These are phyloP conservation scores for Centropus unirufus DNA, from an alignment of 2,113 vertebrate species.

Conservation along the genomic window DNA sequence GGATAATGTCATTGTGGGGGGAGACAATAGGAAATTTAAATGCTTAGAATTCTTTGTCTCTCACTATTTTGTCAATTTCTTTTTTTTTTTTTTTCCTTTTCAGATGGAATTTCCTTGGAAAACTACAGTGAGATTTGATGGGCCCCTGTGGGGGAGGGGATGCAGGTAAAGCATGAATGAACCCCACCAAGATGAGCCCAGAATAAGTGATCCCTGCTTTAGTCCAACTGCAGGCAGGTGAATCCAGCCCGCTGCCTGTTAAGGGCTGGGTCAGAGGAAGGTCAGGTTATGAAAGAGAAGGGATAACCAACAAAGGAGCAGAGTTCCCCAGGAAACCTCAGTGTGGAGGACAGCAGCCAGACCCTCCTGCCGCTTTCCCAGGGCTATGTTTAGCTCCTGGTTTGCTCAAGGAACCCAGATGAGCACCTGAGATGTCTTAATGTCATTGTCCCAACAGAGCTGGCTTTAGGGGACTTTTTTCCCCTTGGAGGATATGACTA, in stretches of 20 bases:
- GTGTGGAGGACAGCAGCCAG: not conserved
- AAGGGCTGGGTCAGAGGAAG: not conserved
- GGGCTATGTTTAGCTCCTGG: slow-evolving; percentile 15
- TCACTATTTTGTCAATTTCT: not conserved
- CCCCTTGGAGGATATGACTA: slow-evolving; percentile 33
- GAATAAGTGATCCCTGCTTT: not conserved
- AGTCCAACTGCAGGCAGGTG: not conserved
- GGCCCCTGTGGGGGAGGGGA: no score
- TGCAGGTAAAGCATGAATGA: not conserved
- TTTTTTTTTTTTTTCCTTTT: not conserved
- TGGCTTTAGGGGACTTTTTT: slow-evolving; percentile 24
- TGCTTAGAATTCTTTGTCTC: not conserved
- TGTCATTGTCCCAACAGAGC: slow-evolving; percentile 30
- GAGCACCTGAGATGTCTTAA: not conserved
- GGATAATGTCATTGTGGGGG: slow-evolving; percentile 35
- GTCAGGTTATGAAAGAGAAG: not conserved
- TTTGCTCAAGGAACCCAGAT: not conserved
- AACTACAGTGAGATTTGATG: not conserved
- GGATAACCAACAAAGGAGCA: not conserved
- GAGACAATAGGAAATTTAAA: slow-evolving; percentile 46
- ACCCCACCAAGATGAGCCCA: not conserved
- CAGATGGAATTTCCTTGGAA: not conserved
- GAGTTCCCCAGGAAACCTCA: not conserved
- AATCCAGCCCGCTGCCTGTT: not conserved
- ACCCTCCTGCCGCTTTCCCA: not conserved